Conservation (phyloP, 2,888 invertebrate species). For the Aradus depressus region DNA sequence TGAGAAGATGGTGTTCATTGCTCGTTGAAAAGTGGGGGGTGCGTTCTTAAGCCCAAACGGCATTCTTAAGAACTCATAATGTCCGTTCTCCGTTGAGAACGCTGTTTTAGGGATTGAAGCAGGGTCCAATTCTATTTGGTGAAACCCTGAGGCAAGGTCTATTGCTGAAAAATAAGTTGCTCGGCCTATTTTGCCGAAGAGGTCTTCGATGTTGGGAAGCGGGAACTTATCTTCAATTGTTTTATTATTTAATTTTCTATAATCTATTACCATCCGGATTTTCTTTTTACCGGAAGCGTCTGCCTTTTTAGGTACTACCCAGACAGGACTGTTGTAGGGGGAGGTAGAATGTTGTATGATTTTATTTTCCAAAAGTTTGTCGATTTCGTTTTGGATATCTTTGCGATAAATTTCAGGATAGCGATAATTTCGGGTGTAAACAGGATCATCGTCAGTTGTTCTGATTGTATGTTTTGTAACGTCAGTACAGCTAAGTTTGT, state of each 20-base stretch:
- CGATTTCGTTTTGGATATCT: conserved; percentile 12
- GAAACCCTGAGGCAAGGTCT: conserved; percentile 12
- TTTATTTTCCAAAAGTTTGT: conserved; percentile 16
- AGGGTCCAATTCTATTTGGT: conserved; percentile 14
- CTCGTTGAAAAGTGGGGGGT: conserved; percentile 15
- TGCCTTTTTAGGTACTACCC: conserved; percentile 13
- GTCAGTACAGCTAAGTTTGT: conserved; percentile 9
- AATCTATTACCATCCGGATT: conserved; percentile 16
- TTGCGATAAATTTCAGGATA: conserved; percentile 17
- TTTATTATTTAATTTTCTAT: conserved; percentile 14
- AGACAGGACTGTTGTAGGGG: conserved; percentile 10
- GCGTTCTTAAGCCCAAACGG: conserved; percentile 16
- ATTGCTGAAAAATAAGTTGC: conserved; percentile 12
- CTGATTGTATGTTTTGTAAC: conserved; percentile 18
- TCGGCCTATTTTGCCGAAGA: conserved; percentile 8
- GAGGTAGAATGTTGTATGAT: conserved; percentile 17
- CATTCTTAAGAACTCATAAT: conserved; percentile 12
- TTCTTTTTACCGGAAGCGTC: conserved; percentile 15
- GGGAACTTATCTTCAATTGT: conserved; percentile 20
- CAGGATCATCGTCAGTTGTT: conserved; percentile 17
- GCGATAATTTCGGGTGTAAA: conserved; percentile 21
- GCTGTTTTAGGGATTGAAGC: conserved; percentile 15
- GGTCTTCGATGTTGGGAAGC: conserved; percentile 20
- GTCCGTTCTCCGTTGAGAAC: too few relatives aligned
- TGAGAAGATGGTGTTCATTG: conserved; percentile 10